phyloP scores from a whole-genome alignment of 2,797 vertebrate species.

The Bradypus variegatus region DNA sequence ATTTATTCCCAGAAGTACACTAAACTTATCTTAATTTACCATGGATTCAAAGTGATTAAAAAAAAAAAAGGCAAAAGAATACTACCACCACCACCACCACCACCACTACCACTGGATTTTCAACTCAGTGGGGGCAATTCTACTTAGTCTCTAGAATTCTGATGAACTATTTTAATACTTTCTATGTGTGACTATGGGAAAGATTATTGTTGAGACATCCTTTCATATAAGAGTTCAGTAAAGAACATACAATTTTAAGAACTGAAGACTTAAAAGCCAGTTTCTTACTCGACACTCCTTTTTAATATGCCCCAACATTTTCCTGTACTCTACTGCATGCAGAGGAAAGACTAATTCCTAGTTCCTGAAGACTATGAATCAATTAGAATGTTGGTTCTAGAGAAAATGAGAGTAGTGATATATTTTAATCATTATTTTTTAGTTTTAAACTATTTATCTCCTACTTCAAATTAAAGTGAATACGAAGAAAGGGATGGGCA shows the following conservation, averaged over 20 bases:
- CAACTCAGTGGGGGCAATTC: background rate
- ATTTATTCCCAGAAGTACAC: background rate
- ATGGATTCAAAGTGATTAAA: background rate
- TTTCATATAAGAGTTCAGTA: background rate
- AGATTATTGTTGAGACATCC: background rate
- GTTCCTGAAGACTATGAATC: background rate
- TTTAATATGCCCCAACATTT: background rate
- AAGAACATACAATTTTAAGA: background rate
- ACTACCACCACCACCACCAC: background rate
- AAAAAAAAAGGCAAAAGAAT: background rate
- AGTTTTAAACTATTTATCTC: background rate
- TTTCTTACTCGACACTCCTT: background rate
- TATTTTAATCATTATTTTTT: background rate
- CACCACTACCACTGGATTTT: background rate
- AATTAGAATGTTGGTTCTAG: background rate
- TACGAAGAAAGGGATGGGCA: background rate
- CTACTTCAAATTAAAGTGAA: background rate
- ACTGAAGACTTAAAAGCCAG: background rate
- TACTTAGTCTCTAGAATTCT: background rate
- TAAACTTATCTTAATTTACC: conserved; percentile 8
- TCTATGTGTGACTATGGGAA: background rate
- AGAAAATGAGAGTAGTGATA: background rate
- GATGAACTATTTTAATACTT: background rate
- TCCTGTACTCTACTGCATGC: background rate
- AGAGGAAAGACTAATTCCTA: background rate